phyloP scores from a whole-genome alignment of 1,140 invertebrate genomes.

The Formica exsecta region DNA sequence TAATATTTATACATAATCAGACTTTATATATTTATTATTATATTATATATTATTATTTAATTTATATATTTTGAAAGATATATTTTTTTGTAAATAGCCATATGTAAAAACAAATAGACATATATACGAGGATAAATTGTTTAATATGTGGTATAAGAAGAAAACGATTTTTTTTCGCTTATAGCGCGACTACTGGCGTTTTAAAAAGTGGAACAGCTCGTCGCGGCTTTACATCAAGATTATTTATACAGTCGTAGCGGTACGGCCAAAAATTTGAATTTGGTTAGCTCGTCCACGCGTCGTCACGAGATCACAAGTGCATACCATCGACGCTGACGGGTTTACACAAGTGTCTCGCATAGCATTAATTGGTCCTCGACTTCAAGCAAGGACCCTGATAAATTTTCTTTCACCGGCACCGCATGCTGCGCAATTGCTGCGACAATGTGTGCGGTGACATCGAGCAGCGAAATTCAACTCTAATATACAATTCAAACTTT shows the following conservation, averaged over 20 bases:
- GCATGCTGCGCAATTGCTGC: constrained; percentile 4
- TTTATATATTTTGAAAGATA: not conserved
- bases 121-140: not conserved
- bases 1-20: not conserved
- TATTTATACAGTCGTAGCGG: constrained; percentile 56
- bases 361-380: constrained; percentile 74
- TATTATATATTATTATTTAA: not conserved
- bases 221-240: not conserved
- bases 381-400: constrained; percentile 71
- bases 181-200: not conserved
- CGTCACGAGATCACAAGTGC: constrained; percentile 54
- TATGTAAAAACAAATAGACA: not conserved
- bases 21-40: too few species aligned
- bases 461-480: not conserved
- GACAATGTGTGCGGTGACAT: not conserved
- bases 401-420: constrained; percentile 69
- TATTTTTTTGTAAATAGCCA: not conserved
- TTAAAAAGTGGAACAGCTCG: constrained; percentile 5
- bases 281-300: not conserved
- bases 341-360: constrained; percentile 80
- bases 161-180: constrained; percentile 13
- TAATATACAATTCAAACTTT: not conserved
- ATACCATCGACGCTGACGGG: constrained; percentile 30
- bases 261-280: constrained; percentile 50
- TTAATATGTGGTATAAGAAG: not conserved